Evolutionary conservation across 2,797 vertebrate genomes (phyloP), one percentile per base, ranked within the genome.

Genomic region (Neosilurus mollespiculum): DNA sequence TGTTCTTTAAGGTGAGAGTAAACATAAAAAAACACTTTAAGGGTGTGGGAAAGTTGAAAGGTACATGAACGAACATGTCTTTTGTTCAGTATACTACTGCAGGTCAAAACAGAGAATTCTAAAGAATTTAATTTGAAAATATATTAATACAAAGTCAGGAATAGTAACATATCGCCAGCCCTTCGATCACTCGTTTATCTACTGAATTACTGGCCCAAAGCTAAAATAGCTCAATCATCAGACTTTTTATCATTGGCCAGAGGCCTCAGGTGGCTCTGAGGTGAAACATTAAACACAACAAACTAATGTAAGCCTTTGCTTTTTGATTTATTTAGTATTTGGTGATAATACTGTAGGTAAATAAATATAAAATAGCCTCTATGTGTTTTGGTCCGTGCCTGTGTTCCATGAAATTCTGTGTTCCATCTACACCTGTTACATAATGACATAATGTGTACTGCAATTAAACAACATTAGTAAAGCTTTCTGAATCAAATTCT

Each of bases 151-250:
- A 12, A 37, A 1, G 10, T 58, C 5, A 34, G 18, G 30, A 34
- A 0, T 59, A 76, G 30, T 22, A 11, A 58, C 11, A 37, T 24
- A 16, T 62, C 61, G 8, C 18, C 75, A 61, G 34, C 12, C 22
- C 58, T 18, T 78, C 37, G 16, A 51, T 51, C 76, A 78, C 37
- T 58, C 34, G 18, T 75, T 75, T 43, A 64, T 14, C 59, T 78
- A 10, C 37, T 0, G 9, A 64, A 51, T n/a, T 26, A 24, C 24
- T 34, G 61, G 22, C 34, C 43, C 20, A 15, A 24, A 58, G 24
- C 53, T 75, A 37, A 58, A 58, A 18, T 53, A 61, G 34, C 75
- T 30, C 30, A 61, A 77, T 43, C 56, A 76, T 59, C 20, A 3
- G 7, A 61, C 20, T 9, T 77, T 77, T 34, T 24, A 34, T 77